phyloP scores from a whole-genome alignment of 2,888 invertebrate genomes.

The Ophion costatus region DNA sequence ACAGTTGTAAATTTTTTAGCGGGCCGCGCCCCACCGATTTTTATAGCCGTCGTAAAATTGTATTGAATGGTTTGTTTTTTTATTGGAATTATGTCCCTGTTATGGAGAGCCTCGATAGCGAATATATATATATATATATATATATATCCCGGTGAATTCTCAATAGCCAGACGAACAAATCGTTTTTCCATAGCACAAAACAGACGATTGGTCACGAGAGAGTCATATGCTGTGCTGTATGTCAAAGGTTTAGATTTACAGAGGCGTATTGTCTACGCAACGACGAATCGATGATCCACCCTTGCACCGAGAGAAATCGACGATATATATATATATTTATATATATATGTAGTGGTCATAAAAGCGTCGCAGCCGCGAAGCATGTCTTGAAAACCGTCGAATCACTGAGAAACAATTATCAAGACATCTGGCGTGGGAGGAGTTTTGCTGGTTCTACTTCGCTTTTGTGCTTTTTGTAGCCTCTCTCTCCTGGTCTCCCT shows the following conservation, averaged over 20 bases:
- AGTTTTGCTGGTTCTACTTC: constrained; percentile 41
- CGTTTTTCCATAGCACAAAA: constrained; percentile 41
- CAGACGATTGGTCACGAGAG: constrained; percentile 33
- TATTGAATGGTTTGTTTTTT: neutral
- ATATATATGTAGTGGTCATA: constrained; percentile 36
- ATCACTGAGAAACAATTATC: constrained; percentile 70
- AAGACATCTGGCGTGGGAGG: constrained; percentile 69
- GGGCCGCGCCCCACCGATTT: neutral
- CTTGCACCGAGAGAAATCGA: neutral
- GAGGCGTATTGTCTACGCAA: neutral
- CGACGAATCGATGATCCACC: neutral
- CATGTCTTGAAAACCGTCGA: constrained; percentile 62
- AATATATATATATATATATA: neutral
- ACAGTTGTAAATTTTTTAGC: neutral
- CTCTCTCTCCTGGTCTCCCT: constrained; percentile 14
- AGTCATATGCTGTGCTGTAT: constrained; percentile 13
- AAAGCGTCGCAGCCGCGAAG: constrained; percentile 47
- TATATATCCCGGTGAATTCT: constrained; percentile 12
- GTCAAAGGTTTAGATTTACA: constrained; percentile 1
- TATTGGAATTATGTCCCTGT: constrained; percentile 8
- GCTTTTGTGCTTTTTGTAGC: constrained; percentile 44
- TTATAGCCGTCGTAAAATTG: constrained; percentile 1
- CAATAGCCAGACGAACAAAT: constrained; percentile 32
- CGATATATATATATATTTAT: constrained; percentile 26
- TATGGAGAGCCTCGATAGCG: constrained; percentile 9